Base-by-base conservation (phyloP, 2,888 invertebrate species). In the Amphipyra tragopoginis region DNA sequence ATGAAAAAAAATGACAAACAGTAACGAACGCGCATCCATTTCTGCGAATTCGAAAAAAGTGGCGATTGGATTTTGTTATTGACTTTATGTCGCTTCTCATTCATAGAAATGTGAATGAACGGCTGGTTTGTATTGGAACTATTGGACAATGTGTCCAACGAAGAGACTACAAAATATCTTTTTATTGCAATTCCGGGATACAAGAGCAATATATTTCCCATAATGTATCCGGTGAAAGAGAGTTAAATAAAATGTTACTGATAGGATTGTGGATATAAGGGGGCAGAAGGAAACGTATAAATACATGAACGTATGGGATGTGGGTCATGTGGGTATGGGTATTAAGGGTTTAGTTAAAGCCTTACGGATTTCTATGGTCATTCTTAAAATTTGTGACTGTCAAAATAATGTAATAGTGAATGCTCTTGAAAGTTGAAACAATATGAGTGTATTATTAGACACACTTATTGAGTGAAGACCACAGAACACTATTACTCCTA, bases 41-140 rank as follows among this genome's bases (percentile, higher is more conserved):
- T 73, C 58, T 59, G 60, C 14, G 49, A 61, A 67, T 15, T 61
- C 61, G 59, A 49, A 57, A 75, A 76, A 73, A 73, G 38, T 69
- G 64, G 26, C 65, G 57, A 79, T 71, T 73, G 79, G 65, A 73
- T 73, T 68, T 65, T 58, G 67, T 59, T 73, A 70, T 77, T 62
- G 65, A 73, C 62, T 70, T 59, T 73, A 66, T 49, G 67, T 68
- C 62, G 61, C 50, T 52, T 73, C 62, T 76, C 77, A 66, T 53
- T 73, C 57, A 63, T 60, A 54, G 49, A 65, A 75, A 64, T 56
- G 48, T 36, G 34, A 44, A 49, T 21, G 21, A 21, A 58, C 11
- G 38, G 13, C 9, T 51, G 33, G 39, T 45, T 39, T 44, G 52
- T 39, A 34, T 21, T 56, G 21, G 33, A 49, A 54, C 40, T 54